phyloP scores from a whole-genome alignment of 2,888 invertebrate species.

The Parelbella ahira region DNA sequence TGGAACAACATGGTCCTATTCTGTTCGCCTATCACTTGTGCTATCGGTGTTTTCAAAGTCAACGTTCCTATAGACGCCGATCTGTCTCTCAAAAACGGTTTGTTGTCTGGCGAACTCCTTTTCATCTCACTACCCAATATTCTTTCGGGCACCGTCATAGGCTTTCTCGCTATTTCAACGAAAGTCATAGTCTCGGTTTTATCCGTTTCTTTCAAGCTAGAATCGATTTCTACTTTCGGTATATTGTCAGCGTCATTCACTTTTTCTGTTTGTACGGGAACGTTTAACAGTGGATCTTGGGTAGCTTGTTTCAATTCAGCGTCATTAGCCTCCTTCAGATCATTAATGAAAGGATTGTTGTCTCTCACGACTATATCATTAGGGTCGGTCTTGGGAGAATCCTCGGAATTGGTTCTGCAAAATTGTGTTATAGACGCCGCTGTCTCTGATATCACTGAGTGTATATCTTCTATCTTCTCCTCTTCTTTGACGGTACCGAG shows the following conservation, averaged over 20 bases:
- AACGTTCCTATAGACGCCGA: slow-evolving; percentile 83
- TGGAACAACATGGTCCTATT: slow-evolving; percentile 97
- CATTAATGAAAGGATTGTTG: slow-evolving; percentile 32
- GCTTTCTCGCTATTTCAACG: slow-evolving; percentile 45
- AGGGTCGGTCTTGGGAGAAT: slow-evolving; percentile 15
- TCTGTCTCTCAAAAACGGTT: slow-evolving; percentile 74
- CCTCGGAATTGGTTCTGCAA: slow-evolving; percentile 34
- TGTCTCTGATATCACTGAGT: slow-evolving; percentile 49
- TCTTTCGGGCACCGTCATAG: slow-evolving; percentile 5
- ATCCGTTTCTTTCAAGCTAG: slow-evolving; percentile 26
- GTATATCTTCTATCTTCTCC: slow-evolving; percentile 52
- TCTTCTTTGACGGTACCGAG: slow-evolving; percentile 63
- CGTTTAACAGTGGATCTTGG: slow-evolving; percentile 32
- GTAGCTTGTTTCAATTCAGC: slow-evolving; percentile 24
- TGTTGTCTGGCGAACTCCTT: slow-evolving; percentile 56
- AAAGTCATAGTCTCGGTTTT: slow-evolving; percentile 42
- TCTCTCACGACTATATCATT: slow-evolving; percentile 20
- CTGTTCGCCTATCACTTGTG: slow-evolving; percentile 82
- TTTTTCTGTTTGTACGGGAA: slow-evolving; percentile 18
- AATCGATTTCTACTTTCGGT: too few species aligned
- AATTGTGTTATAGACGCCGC: slow-evolving; percentile 50
- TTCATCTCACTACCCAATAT: slow-evolving; percentile 29
- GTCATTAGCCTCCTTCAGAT: slow-evolving; percentile 26
- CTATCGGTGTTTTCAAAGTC: slow-evolving; percentile 64
- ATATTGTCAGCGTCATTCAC: slow-evolving; percentile 2